Base-by-base conservation (phyloP, 2,113 vertebrate species). In the Gobiocypris rarus region DNA sequence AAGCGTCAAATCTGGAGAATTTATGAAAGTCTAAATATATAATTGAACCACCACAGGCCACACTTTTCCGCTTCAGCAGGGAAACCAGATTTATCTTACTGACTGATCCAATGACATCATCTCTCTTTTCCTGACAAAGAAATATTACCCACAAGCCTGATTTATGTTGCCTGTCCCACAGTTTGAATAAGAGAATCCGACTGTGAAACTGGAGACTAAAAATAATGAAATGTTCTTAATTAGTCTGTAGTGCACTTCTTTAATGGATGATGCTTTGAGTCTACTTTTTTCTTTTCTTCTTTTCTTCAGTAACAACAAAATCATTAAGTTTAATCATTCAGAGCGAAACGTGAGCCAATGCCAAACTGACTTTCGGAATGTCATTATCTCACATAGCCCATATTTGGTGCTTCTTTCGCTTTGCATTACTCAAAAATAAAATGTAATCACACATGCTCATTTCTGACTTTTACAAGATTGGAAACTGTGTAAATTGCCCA, bases 401-500 rank as follows among this genome's bases (percentile, higher is more conserved):
- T n/a, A 69, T 48, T 69, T 48, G 65, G 56, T 84, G 38, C 48
- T 17, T 73, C 74, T 67, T 77, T 85, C 71, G 50, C 78, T 78
- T 78, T 65, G 54, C 71, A 82, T 70, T 48, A 67, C 50, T 54
- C 41, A 34, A 48, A 73, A 24, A 83, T 79, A 85, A 83, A 83
- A 74, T 48, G 15, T 22, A n/a, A 75, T 63, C 56, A 45, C 63
- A 85, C 74, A 70, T 74, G 48, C 24, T 45, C 38, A 13, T 81
- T 81, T 52, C 24, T 77, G 82, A 84, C 82, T 84, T 73, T 87
- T 84, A 84, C 83, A 82, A 71, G 74, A 71, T 59, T 86, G 38
- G 69, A 81, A 88, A 88, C 43, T 75, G 48, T 83, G 82, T 84
- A 82, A 87, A 87, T 83, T 81, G 58, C 38, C 73, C 45, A 50